Evolutionary conservation across 2,888 invertebrate genomes (phyloP), one percentile per base, ranked within the genome.

Genomic region (Pristionchus exspectatus): DNA sequence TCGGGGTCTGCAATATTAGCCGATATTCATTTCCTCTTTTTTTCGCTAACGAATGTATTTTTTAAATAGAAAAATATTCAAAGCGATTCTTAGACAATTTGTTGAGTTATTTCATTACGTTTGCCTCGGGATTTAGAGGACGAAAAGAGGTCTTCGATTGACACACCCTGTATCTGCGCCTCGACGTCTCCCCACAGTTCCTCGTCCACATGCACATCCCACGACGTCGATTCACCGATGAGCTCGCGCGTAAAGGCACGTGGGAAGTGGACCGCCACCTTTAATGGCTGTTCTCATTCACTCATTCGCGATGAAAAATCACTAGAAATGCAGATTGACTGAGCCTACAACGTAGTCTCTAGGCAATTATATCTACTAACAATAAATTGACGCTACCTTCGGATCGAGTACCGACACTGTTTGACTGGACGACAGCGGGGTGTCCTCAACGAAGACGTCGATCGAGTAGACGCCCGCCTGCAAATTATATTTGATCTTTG

Each of bases 1-100:
- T 94, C 94, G 21, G 94, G 92, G 44, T 93, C 94, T 92, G 89
- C 87, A 92, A 91, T 18, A 27, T 4, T 56, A 7, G 21, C 30
- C 5, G 54, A 24, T 14, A 9, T 27, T 85, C 9, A 85, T 50
- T 50, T 50, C 12, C 12, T 7, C 12, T 7, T 50, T 50, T 3
- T 38, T 38, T 38, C 5, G 38, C 38, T 5, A 50, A 7, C 44
- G 10, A 3, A 50, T 2, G 44, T 3, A 10, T 50, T 9, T 50
- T 9, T 0, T 10, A 0, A 50, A 50, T 7, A 50, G 9, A 50
- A 50, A 50, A 10, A 10, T 50, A 50, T 50, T 10, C 44, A 50
- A 9, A 50, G 44, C 44, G 44, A 50, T 0, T 0, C 3, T 50
- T 12, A 50, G 44, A 50, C 44, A 10, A 50, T 50, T 50, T 50